Conservation (phyloP, 2,888 invertebrate genomes). For the Xestia c-nigrum region DNA sequence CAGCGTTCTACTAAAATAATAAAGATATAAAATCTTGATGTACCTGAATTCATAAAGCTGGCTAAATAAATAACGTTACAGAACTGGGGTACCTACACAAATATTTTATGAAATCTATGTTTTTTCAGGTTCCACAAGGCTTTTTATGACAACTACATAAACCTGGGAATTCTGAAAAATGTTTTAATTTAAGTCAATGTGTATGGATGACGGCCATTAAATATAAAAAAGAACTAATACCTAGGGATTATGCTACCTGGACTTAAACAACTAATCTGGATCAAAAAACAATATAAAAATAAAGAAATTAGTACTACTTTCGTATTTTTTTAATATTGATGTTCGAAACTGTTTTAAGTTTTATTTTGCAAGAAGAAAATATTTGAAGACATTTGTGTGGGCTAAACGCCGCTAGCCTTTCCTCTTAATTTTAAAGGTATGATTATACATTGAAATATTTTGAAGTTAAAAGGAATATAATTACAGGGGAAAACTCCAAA, state of each 20-base stretch:
- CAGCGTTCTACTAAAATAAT: neutral
- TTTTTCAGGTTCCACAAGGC: slow-evolving; percentile 14
- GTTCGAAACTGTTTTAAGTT: no score
- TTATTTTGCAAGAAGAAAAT: no score
- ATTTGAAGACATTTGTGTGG: neutral
- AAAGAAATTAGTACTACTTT: no score
- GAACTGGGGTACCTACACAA: neutral
- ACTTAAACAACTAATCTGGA: neutral
- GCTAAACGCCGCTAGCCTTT: neutral
- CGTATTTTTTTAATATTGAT: no score
- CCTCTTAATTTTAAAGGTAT: neutral
- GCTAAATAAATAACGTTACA: slow-evolving; percentile 1
- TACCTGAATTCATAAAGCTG: neutral
- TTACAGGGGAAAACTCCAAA: neutral
- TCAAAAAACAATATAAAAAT: neutral
- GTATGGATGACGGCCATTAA: neutral
- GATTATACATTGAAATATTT: neutral
- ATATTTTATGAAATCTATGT: slow-evolving; percentile 14
- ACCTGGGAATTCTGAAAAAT: neutral
- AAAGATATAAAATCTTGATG: neutral
- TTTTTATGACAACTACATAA: neutral
- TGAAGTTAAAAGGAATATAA: neutral
- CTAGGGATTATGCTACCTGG: neutral
- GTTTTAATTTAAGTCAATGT: neutral
- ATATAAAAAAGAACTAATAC: neutral